phyloP scores from a whole-genome alignment of 2,797 vertebrate species.

The Girardinus metallicus region DNA sequence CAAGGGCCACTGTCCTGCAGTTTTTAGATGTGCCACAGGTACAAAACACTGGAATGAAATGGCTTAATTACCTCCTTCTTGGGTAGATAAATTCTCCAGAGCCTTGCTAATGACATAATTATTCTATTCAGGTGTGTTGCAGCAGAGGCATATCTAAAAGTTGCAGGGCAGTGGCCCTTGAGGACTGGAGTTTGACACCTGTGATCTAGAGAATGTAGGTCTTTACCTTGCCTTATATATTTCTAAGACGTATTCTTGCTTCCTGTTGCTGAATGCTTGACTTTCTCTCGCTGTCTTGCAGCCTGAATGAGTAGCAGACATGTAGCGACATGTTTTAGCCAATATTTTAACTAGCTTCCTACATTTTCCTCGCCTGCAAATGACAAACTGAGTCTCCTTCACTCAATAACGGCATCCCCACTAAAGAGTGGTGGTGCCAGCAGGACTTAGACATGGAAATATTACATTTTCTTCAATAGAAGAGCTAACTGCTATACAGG shows the following conservation, averaged over 20 bases:
- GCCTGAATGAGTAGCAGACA: background rate
- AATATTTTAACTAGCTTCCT: background rate
- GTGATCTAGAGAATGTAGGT: no score
- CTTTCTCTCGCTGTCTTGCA: background rate
- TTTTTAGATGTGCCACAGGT: no score
- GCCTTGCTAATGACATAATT: no score
- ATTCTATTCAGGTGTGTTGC: no score
- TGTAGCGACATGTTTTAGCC: background rate
- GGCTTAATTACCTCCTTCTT: no score
- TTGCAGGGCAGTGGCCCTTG: no score
- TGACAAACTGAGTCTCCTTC: background rate
- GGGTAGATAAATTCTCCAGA: no score
- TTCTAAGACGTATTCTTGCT: background rate
- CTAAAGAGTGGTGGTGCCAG: background rate
- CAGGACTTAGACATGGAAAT: background rate
- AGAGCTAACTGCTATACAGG: background rate
- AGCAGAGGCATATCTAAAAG: no score
- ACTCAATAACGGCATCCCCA: background rate
- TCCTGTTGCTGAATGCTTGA: background rate
- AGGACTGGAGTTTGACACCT: no score
- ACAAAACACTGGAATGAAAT: no score
- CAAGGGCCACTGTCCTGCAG: no score
- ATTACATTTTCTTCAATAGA: background rate
- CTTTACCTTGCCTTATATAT: background rate
- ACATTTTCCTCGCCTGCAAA: background rate